Conservation (phyloP, 2,888 invertebrate species). For the Lasioglossum morio region DNA sequence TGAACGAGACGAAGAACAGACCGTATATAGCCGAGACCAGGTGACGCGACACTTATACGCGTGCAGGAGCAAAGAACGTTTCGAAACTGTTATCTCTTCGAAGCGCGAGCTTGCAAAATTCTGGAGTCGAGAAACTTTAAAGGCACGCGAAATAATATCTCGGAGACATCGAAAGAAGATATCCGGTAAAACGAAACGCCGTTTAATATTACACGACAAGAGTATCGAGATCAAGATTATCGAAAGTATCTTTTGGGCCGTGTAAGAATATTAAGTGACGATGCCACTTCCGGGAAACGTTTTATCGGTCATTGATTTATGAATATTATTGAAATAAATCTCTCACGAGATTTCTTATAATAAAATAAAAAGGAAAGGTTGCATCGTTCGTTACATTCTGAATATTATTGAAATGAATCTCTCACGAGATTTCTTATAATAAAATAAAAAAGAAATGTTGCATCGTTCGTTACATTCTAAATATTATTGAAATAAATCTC, state of each 20-base stretch:
- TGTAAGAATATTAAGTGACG: not conserved
- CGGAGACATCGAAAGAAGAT: not conserved
- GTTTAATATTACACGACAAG: not conserved
- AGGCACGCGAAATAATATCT: not conserved
- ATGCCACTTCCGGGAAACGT: not conserved
- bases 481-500: too few species aligned
- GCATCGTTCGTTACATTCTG: too few species aligned
- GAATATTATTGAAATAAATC: too few species aligned
- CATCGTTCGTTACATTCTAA: too few species aligned
- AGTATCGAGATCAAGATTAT: not conserved
- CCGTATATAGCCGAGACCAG: not conserved
- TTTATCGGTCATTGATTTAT: not conserved
- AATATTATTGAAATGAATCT: too few species aligned
- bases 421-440: too few species aligned
- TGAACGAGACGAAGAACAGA: not conserved
- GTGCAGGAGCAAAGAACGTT: not conserved
- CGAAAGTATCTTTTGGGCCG: not conserved
- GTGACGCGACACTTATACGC: not conserved
- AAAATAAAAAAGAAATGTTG: too few species aligned
- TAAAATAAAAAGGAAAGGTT: too few species aligned
- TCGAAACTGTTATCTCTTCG: not conserved
- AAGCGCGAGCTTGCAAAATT: slow-evolving; percentile 2
- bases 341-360: too few species aligned
- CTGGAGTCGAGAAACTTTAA: not conserved
- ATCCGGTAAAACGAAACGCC: not conserved